Base-by-base conservation (phyloP, 2,888 invertebrate genomes). In the Saturnia pavonia region DNA sequence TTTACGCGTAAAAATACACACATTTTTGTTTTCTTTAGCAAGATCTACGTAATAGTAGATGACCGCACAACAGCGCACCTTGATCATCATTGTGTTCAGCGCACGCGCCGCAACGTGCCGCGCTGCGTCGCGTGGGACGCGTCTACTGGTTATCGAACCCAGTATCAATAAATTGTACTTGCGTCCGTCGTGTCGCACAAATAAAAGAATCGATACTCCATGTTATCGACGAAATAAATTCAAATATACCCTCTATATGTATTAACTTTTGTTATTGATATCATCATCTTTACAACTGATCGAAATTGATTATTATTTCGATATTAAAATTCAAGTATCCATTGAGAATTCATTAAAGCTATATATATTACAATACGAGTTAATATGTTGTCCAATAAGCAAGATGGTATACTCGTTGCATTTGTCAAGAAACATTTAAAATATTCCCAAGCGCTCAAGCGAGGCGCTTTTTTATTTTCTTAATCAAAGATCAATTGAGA, bases 81-180 rank as follows among this genome's bases (percentile, higher is more conserved):
- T 60, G 57, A 80, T 82, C 84, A 83, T 86, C 84, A 84, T 85
- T 84, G 88, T 85, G 83, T 78, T 76, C 74, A 72, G 74, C 76
- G 78, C 70, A 79, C 79, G 77, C 81, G 72, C 76, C 82, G 91
- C 93, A 72, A 34, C 2, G 34, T 34, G 6, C 76, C 82, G 91
- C 93, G 93, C 4, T 9, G 43, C 43, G 34, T 6, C 34, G 14
- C 43, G 93, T 92, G 91, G 92, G 92, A 79, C 79, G 91, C 81
- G 85, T 87, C 92, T 91, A 89, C 91, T 91, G 91, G 88, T 85
- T 92, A 93, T 93, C 92, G 88, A 85, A 84, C 85, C 86, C 89
- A 83, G 89, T 87, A 90, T 90, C 91, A 91, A 94, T 94, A 93
- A 94, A 93, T 94, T 93, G 90, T 88, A 90, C 89, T 90, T 89